Evolutionary conservation across 2,113 vertebrate genomes (phyloP).

Genomic region (Rhea americana): DNA sequence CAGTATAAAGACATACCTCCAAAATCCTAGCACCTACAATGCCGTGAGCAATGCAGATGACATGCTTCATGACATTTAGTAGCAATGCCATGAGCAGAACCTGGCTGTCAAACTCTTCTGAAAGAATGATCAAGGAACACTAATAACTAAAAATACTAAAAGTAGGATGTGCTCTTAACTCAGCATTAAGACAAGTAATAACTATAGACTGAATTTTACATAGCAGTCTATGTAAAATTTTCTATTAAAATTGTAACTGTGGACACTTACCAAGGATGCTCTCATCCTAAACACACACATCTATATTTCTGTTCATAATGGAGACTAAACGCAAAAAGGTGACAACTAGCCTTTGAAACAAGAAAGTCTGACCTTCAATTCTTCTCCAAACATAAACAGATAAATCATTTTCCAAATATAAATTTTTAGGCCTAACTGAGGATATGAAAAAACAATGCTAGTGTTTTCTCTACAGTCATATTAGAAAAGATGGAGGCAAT

Average conservation of each 20-base stretch:
- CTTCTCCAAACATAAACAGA: background rate
- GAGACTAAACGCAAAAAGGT: background rate
- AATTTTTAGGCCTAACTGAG: background rate
- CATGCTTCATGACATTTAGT: background rate
- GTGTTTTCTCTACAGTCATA: background rate
- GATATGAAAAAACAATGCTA: background rate
- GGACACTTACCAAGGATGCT: background rate
- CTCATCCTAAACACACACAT: background rate
- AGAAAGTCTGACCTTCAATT: background rate
- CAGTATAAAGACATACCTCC: background rate
- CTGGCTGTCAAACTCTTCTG: rapidly evolving
- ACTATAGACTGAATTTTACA: background rate
- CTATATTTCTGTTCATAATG: background rate
- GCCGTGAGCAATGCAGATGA: no score
- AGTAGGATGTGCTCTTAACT: background rate
- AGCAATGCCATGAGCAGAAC: background rate
- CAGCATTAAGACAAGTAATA: background rate
- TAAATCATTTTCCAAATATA: background rate
- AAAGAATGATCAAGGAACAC: background rate
- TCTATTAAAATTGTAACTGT: background rate
- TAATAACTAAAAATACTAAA: background rate
- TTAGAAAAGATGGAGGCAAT: background rate
- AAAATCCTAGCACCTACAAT: background rate
- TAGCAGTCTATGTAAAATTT: background rate
- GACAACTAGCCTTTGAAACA: background rate